A percentile compares a stretch with the other conserved stretches of the same genome.
phyloP scores from a whole-genome alignment of 2,113 vertebrate species.

The Lamprotornis superbus region DNA sequence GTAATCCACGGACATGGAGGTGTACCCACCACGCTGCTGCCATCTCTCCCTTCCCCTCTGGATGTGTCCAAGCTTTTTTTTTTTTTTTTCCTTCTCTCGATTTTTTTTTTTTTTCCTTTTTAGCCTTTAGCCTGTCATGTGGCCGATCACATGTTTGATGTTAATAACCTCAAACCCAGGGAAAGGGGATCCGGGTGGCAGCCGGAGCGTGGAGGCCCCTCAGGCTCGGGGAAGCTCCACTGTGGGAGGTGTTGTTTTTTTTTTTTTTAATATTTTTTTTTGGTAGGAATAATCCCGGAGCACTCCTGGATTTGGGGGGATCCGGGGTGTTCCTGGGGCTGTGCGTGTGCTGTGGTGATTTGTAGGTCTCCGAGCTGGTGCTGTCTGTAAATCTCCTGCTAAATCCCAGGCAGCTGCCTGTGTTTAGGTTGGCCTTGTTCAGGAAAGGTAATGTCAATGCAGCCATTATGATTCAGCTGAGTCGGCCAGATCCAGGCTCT shows the following conservation, averaged over 20 bases:
- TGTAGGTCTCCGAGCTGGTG: neutral
- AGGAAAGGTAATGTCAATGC: conserved; percentile 33
- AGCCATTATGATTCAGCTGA: conserved; percentile 49
- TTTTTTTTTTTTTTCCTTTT: neutral
- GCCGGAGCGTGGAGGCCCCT: neutral
- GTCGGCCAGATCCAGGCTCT: fast-evolving
- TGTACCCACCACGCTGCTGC: neutral
- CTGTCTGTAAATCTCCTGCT: conserved; percentile 16
- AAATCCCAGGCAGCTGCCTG: conserved; percentile 40
- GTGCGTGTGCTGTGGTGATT: neutral
- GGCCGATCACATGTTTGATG: neutral
- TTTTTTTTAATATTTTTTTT: neutral
- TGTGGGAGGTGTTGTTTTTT: no score
- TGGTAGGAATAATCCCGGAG: fast-evolving
- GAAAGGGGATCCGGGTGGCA: neutral
- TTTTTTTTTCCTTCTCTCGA: neutral
- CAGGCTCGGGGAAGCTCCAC: neutral
- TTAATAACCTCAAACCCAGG: conserved; percentile 12
- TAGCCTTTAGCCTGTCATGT: neutral
- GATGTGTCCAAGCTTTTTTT: neutral
- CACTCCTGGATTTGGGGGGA: neutral
- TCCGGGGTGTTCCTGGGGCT: fast-evolving
- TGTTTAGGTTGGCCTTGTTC: conserved; percentile 13
- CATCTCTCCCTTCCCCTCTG: neutral
- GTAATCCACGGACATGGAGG: neutral